A percentile compares a stretch with the other conserved stretches of the same genome.
These are phyloP conservation scores for Paedocypris micromegethes DNA, from an alignment of 2,797 vertebrate genomes.

Conservation along the genomic window DNA sequence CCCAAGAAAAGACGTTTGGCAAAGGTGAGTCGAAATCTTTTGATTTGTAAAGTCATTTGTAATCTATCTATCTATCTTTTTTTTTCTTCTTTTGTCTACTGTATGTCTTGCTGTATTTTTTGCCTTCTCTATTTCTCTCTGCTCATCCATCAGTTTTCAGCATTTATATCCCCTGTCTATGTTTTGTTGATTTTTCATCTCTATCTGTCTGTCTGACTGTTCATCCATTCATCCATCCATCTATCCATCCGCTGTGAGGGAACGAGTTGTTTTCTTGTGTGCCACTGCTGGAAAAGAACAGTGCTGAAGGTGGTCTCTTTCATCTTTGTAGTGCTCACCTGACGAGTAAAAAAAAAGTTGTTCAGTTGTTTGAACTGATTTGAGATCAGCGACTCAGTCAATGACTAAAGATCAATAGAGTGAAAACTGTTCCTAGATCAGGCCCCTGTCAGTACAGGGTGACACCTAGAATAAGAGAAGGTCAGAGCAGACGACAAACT, in stretches of 20 bases:
- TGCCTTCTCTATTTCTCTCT: too few species aligned
- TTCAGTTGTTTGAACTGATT: slow-evolving; percentile 20
- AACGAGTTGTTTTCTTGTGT: not conserved
- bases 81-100: too few species aligned
- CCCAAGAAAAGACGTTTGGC: too few species aligned
- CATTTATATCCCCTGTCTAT: too few species aligned
- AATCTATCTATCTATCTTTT: too few species aligned
- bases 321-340: slow-evolving; percentile 28
- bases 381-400: slow-evolving; percentile 19
- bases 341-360: not conserved
- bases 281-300: not conserved
- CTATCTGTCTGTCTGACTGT: too few species aligned
- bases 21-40: too few species aligned
- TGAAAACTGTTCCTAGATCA: slow-evolving; percentile 25
- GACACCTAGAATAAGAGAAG: slow-evolving; percentile 30
- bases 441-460: slow-evolving; percentile 11
- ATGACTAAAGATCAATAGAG: slow-evolving; percentile 5
- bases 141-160: too few species aligned
- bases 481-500: slow-evolving; percentile 57
- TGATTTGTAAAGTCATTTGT: too few species aligned
- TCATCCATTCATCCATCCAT: not conserved
- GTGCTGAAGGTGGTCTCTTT: not conserved
- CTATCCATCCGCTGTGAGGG: not conserved
- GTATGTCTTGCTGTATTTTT: too few species aligned
- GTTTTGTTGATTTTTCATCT: too few species aligned